Base-by-base conservation (phyloP, 2,888 invertebrate species). In the Sesia bembeciformis region DNA sequence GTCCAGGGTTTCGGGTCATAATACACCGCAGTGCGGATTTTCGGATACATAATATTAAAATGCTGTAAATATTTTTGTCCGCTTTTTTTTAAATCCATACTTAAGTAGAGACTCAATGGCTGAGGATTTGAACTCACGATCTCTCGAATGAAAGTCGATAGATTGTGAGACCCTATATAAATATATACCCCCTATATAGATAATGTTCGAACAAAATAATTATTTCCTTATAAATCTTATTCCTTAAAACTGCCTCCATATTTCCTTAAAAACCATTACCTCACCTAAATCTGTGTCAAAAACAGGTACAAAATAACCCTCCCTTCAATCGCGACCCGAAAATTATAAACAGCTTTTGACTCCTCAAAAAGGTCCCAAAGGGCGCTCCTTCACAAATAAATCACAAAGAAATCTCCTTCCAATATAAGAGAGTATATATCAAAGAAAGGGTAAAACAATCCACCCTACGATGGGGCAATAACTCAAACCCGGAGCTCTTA, bases 361-460 rank as follows among this genome's bases (percentile, higher is more conserved):
- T 58, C 49, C 56, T 53, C 54, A 53, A 52, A 59, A 58, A 55
- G 57, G 57, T 57, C 53, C 52, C 46, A 39, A 54, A 54, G 54
- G 50, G 40, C 3, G 8, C 40, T n/a, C 59, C 57, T 61, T 56
- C 61, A 62, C 52, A 60, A 60, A 67, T 67, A 69, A 68, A 71
- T 74, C 72, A 69, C 66, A 70, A 67, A 62, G 62, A 62, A 70
- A 70, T 71, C 70, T 56, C 58, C 51, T 56, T 52, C 55, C 55
- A 57, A 62, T 56, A 63, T 66, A 65, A 66, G 57, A 57, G 62
- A 59, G 62, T 67, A 62, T 68, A 65, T 68, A 66, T 70, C 68
- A 71, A 67, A 67, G 62, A 58, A 67, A 67, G 68, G 67, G 68
- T 70, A 62, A 69, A 69, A 70, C 72, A 70, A 72, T 70, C 61